These are phyloP conservation scores for Trichacis sp. DNA, from an alignment of 2,888 invertebrate species.

Conservation along the genomic window DNA sequence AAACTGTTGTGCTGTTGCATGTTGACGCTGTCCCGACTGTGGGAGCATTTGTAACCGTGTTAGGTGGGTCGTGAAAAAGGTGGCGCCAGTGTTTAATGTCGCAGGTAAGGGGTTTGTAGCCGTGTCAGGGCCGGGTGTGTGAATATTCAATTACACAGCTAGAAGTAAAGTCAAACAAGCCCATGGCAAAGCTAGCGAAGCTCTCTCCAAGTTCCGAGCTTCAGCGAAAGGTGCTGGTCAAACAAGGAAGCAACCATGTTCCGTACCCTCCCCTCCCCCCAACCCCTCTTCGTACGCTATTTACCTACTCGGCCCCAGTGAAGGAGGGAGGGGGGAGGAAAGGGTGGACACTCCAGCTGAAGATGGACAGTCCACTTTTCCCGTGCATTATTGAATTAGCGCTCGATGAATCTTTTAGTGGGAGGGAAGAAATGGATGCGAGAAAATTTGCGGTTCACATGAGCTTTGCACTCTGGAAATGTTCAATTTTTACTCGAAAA, in stretches of 20 bases:
- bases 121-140: conserved; percentile 59
- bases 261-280: conserved; percentile 24
- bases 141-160: conserved; percentile 68
- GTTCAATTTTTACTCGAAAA: too few relatives aligned
- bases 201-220: conserved; percentile 46
- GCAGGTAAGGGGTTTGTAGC: too few relatives aligned
- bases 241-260: conserved; percentile 41
- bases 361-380: not conserved
- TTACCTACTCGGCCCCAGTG: not conserved
- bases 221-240: conserved; percentile 37
- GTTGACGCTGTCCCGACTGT: too few relatives aligned
- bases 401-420: too few relatives aligned
- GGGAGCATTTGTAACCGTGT: too few relatives aligned
- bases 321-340: too few relatives aligned
- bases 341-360: not conserved
- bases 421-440: too few relatives aligned
- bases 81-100: too few relatives aligned
- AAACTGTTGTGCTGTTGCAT: too few relatives aligned
- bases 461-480: too few relatives aligned
- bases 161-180: conserved; percentile 68
- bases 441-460: too few relatives aligned
- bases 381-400: not conserved
- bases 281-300: conserved; percentile 8
- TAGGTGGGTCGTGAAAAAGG: too few relatives aligned
- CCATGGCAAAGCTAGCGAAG: conserved; percentile 56